A percentile compares a stretch with the other conserved stretches of the same genome.
These are phyloP conservation scores for Ophraella communa DNA, from an alignment of 2,888 invertebrate species.

Conservation along the genomic window DNA sequence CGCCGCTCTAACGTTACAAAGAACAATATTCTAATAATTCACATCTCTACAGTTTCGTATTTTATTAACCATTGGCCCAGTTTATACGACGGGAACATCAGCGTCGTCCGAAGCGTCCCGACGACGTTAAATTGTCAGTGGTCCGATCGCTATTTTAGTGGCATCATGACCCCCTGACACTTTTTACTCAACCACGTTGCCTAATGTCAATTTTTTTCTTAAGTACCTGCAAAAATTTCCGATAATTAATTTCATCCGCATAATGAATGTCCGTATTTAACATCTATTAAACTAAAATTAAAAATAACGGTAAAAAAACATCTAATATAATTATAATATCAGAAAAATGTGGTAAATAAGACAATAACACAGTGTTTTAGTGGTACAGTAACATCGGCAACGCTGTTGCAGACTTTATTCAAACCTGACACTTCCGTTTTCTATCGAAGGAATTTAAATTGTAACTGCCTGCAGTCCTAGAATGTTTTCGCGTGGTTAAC, in stretches of 20 bases:
- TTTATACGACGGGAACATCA: constrained; percentile 13
- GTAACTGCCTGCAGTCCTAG: constrained; percentile 13
- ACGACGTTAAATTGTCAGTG: background rate
- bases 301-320: too few species aligned
- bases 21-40: background rate
- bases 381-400: background rate
- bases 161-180: constrained; percentile 38
- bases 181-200: constrained; percentile 15
- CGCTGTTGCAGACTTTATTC: constrained; percentile 6
- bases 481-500: background rate
- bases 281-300: too few species aligned
- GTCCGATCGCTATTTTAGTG: constrained; percentile 43
- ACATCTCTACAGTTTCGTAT: background rate
- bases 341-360: too few species aligned
- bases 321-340: too few species aligned
- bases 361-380: too few species aligned
- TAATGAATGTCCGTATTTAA: too few species aligned
- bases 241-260: too few species aligned
- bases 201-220: background rate
- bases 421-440: constrained; percentile 13
- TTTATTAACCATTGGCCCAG: constrained; percentile 13
- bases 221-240: background rate
- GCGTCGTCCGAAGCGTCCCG: background rate
- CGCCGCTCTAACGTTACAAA: background rate
- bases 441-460: constrained; percentile 34